Conservation (phyloP, 2,888 invertebrate species). For the Sarcophaga subvicina region DNA sequence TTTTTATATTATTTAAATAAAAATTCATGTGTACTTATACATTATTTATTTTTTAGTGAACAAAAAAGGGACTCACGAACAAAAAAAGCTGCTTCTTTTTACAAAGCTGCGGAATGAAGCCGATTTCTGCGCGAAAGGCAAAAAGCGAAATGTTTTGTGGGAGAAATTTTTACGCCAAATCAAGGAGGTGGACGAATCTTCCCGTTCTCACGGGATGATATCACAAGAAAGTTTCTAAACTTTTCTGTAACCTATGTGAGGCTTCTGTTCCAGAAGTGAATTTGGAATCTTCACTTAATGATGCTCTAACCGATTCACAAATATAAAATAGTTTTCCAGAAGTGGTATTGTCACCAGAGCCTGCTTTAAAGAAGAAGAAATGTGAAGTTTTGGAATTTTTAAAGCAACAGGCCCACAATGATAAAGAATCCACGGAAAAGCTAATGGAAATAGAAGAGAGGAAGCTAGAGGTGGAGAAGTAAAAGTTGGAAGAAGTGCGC, state of each 20-base stretch:
- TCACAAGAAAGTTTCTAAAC: slow-evolving; percentile 12
- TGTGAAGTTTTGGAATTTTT: slow-evolving; percentile 3
- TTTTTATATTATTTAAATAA: too few species aligned
- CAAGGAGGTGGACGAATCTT: slow-evolving; percentile 7
- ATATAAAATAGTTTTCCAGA: neutral
- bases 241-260: neutral
- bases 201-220: slow-evolving; percentile 15
- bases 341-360: neutral
- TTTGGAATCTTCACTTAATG: too few species aligned
- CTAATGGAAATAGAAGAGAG: too few species aligned
- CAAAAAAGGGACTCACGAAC: neutral
- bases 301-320: neutral
- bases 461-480: too few species aligned
- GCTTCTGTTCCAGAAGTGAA: neutral
- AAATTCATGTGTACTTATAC: too few species aligned
- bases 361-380: neutral
- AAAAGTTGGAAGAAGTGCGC: too few species aligned
- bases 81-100: neutral
- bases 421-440: neutral
- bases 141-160: slow-evolving; percentile 2
- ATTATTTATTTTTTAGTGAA: neutral
- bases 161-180: slow-evolving; percentile 2
- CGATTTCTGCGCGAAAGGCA: neutral
- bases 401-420: neutral
- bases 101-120: neutral